Conservation (phyloP, 64 coral and sea anemone genomes). For the Platygyra sinensis region DNA sequence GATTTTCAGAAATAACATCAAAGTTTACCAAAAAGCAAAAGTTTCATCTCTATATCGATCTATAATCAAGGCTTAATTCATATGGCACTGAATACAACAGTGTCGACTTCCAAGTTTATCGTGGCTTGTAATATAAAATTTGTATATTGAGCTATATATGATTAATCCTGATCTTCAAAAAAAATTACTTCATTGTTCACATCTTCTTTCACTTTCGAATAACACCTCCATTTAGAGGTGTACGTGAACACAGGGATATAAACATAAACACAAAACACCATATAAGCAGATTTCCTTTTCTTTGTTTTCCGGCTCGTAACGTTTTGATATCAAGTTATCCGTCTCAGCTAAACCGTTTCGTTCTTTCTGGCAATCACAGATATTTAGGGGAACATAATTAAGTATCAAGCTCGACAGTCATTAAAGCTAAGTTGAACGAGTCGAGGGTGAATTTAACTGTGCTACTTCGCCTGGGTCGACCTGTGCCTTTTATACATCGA, state of each 20-base stretch:
- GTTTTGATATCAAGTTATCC: background rate
- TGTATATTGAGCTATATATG: background rate
- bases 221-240: background rate
- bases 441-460: background rate
- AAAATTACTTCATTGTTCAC: background rate
- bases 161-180: background rate
- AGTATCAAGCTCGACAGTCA: background rate
- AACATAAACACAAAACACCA: background rate
- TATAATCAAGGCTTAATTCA: background rate
- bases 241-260: background rate
- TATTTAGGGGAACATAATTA: background rate
- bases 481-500: no score
- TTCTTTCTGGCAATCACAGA: background rate
- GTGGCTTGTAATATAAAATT: background rate
- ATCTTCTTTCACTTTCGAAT: background rate
- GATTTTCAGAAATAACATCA: no score
- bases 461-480: background rate
- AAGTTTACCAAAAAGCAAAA: no score
- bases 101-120: background rate
- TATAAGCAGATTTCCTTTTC: background rate
- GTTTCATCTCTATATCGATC: no score
- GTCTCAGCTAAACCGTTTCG: background rate
- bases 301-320: background rate
- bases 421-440: background rate
- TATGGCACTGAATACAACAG: background rate